Conservation (phyloP, 2,113 vertebrate genomes). For the Otolemur garnettii region DNA sequence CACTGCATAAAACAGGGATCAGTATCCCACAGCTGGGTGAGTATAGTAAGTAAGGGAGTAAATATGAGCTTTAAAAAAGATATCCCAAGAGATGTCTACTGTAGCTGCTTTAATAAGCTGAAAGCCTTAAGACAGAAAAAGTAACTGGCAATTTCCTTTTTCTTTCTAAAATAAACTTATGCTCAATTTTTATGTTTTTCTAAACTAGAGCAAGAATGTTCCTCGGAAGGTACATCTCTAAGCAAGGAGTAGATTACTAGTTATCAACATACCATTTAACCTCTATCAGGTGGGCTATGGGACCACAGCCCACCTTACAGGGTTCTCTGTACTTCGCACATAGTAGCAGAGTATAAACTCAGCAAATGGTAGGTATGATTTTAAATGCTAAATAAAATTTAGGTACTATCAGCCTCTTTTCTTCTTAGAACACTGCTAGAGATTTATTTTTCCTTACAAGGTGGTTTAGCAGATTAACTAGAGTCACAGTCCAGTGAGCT, state of each 20-base stretch:
- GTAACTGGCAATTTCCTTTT: not conserved
- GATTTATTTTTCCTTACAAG: not conserved
- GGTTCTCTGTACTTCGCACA: not conserved
- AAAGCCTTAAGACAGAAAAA: not conserved
- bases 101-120: not conserved
- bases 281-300: not conserved
- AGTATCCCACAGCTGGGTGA: not conserved
- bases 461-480: not conserved
- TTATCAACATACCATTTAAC: not conserved
- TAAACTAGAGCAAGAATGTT: not conserved
- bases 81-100: not conserved
- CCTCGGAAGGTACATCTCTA: not conserved
- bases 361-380: not conserved
- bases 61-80: not conserved
- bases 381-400: constrained; percentile 8
- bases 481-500: not conserved
- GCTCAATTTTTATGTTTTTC: not conserved
- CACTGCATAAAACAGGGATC: no score
- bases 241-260: not conserved
- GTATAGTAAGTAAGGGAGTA: not conserved
- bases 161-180: not conserved
- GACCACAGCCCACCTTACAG: not conserved
- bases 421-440: not conserved
- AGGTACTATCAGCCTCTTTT: not conserved
- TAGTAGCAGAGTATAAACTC: not conserved